phyloP scores from a whole-genome alignment of 2,888 invertebrate genomes.

The Eupithecia abbreviata region DNA sequence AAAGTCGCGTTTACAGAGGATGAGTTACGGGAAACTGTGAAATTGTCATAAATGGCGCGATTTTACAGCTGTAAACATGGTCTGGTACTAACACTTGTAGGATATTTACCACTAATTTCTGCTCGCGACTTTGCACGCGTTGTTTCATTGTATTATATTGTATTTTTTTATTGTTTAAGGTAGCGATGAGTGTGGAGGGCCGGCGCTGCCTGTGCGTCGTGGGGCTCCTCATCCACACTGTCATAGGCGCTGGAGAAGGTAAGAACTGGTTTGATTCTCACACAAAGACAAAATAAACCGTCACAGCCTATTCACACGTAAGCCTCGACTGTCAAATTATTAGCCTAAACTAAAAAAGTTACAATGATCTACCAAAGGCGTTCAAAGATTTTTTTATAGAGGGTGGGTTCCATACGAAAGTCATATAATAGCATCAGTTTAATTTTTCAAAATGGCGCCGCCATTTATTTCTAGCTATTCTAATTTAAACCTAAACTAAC shows the following conservation, averaged over 20 bases:
- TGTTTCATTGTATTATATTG: no score
- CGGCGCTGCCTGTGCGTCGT: constrained; percentile 74
- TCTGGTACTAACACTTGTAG: background rate
- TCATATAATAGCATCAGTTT: no score
- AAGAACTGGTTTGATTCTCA: constrained; percentile 21
- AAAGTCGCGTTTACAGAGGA: background rate
- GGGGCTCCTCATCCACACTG: constrained; percentile 74
- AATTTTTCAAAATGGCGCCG: no score
- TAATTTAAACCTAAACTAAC: no score
- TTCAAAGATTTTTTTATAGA: no score
- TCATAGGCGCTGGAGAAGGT: constrained; percentile 78
- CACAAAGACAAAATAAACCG: background rate
- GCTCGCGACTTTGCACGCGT: no score
- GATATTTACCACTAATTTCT: no score
- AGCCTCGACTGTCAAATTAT: no score
- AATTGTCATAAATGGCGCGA: background rate
- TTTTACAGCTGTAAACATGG: constrained; percentile 1
- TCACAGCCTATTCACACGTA: background rate
- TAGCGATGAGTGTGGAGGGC: constrained; percentile 75
- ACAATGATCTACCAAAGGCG: no score
- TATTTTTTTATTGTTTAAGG: constrained; percentile 52
- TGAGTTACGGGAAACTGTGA: background rate
- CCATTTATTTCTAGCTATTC: no score
- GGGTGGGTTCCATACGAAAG: no score
- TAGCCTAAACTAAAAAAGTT: no score